phyloP scores from a whole-genome alignment of 2,888 invertebrate species.

The Doris montereyensis region DNA sequence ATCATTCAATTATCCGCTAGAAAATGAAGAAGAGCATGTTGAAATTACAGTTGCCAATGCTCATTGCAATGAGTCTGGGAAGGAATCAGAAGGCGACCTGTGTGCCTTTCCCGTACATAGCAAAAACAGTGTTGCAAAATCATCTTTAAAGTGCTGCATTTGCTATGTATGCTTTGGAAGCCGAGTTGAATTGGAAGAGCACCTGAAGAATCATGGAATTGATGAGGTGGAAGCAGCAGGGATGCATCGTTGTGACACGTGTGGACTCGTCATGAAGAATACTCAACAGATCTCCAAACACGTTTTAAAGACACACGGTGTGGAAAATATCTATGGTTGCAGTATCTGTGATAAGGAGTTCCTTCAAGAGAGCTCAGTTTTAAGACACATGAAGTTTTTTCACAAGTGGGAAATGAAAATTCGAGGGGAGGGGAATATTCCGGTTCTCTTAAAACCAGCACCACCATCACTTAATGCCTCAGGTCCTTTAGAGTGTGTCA shows the following conservation, averaged over 20 bases:
- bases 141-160: slow-evolving; percentile 5
- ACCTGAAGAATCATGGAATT: slow-evolving; percentile 29
- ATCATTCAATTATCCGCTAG: too few species aligned
- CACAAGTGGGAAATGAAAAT: slow-evolving; percentile 44
- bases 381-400: slow-evolving; percentile 39
- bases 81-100: too few species aligned
- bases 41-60: too few species aligned
- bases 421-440: slow-evolving; percentile 37
- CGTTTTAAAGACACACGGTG: slow-evolving; percentile 35
- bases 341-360: slow-evolving; percentile 39
- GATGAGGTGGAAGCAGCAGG: slow-evolving; percentile 38
- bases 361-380: slow-evolving; percentile 38
- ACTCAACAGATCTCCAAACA: slow-evolving; percentile 39
- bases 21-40: too few species aligned
- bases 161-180: slow-evolving; percentile 6
- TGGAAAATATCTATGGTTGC: slow-evolving; percentile 32
- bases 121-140: too few species aligned
- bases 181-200: slow-evolving; percentile 13
- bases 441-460: slow-evolving; percentile 34
- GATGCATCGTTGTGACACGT: slow-evolving; percentile 34
- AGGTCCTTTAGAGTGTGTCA: not conserved
- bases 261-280: slow-evolving; percentile 36
- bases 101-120: too few species aligned
- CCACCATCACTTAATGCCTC: slow-evolving; percentile 5
- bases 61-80: too few species aligned